These are phyloP conservation scores for Centroberyx gerrardi DNA, from an alignment of 2,797 vertebrate species.

Conservation along the genomic window DNA sequence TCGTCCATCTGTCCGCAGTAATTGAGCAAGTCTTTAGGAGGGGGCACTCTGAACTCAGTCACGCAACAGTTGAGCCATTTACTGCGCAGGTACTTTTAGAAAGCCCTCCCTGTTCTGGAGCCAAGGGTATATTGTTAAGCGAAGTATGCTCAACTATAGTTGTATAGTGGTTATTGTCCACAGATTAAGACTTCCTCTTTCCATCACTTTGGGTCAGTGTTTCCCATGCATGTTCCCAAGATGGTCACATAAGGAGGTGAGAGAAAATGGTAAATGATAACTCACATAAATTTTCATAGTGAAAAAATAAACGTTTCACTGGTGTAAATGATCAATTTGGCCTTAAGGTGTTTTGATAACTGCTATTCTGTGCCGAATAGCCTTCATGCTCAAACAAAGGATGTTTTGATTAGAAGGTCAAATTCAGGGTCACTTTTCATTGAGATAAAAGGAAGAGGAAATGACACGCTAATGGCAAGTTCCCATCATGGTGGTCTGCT, in stretches of 20 bases:
- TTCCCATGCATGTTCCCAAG: no score
- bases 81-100: constrained; percentile 67
- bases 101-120: constrained; percentile 83
- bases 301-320: constrained; percentile 85
- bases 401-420: constrained; percentile 92
- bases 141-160: constrained; percentile 49
- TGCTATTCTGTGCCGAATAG: constrained; percentile 81
- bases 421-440: constrained; percentile 85
- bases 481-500: constrained; percentile 84
- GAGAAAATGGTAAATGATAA: constrained; percentile 81
- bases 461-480: constrained; percentile 88
- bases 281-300: constrained; percentile 45
- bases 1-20: constrained; percentile 91
- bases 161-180: background rate
- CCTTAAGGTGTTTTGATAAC: constrained; percentile 86
- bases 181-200: background rate
- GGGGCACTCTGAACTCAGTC: constrained; percentile 82
- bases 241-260: constrained; percentile 37
- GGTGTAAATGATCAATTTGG: constrained; percentile 86
- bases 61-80: constrained; percentile 88
- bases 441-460: constrained; percentile 90
- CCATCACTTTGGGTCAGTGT: background rate
- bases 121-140: constrained; percentile 87
- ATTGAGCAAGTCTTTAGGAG: constrained; percentile 82
- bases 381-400: constrained; percentile 88